Percentiles rank a stretch among this genome's conserved stretches.
phyloP scores from a whole-genome alignment of 2,888 invertebrate genomes.

The Melanophora roralis region DNA sequence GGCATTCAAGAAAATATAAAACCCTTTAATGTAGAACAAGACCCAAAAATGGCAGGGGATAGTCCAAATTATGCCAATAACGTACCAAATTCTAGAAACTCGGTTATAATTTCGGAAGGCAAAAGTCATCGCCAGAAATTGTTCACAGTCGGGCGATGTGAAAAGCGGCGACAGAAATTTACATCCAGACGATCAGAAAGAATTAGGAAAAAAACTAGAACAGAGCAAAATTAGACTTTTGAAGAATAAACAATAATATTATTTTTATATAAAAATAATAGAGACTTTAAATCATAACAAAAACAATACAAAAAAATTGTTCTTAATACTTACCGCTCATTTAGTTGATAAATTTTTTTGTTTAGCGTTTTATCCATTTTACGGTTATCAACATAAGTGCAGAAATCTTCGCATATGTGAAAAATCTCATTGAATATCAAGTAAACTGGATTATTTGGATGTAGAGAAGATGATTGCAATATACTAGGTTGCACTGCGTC shows the following conservation, averaged over 20 bases:
- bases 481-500: constrained; percentile 67
- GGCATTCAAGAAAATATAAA: background rate
- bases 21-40: background rate
- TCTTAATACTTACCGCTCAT: constrained; percentile 65
- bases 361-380: constrained; percentile 71
- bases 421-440: constrained; percentile 80
- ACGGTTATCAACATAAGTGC: constrained; percentile 73
- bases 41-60: background rate
- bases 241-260: too few relatives aligned
- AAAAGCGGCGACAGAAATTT: background rate
- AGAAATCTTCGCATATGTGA: constrained; percentile 82
- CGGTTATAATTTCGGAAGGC: background rate
- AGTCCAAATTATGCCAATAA: background rate
- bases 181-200: background rate
- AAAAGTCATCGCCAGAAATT: background rate
- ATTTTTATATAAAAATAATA: too few relatives aligned
- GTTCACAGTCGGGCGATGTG: background rate
- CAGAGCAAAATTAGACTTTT: too few relatives aligned
- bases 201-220: background rate
- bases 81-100: background rate
- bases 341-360: constrained; percentile 62
- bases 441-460: constrained; percentile 72
- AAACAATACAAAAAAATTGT: too few relatives aligned
- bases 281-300: too few relatives aligned
- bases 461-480: constrained; percentile 63